These are phyloP conservation scores for Drosophila monieri DNA, from an alignment of 2,888 invertebrate genomes.

Conservation along the genomic window DNA sequence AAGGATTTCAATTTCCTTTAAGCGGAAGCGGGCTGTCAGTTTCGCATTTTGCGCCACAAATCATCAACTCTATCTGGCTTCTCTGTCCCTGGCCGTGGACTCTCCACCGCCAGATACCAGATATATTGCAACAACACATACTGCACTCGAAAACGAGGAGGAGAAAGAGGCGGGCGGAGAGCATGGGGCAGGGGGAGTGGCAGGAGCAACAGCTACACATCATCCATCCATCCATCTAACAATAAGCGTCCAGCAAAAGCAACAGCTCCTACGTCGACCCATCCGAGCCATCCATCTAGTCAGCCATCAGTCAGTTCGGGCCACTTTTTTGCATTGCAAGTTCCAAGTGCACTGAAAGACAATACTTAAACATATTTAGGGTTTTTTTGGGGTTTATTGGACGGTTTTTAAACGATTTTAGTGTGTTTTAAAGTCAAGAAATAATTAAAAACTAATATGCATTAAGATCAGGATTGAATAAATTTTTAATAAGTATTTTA, in stretches of 20 bases:
- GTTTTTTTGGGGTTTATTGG: not conserved
- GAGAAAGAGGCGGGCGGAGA: not conserved
- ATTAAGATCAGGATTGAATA: no score
- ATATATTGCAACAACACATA: slow-evolving; percentile 72
- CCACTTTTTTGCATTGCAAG: slow-evolving; percentile 35
- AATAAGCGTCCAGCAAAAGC: slow-evolving; percentile 63
- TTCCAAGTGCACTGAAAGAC: slow-evolving; percentile 12
- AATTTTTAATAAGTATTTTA: no score
- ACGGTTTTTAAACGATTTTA: not conserved
- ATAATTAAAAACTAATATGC: no score
- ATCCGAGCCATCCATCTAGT: slow-evolving; percentile 41
- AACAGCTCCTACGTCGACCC: slow-evolving; percentile 42
- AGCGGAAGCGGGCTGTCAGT: slow-evolving; percentile 73
- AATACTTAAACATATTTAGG: not conserved
- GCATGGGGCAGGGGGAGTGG: not conserved
- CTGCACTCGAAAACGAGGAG: slow-evolving; percentile 33
- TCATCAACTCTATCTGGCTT: slow-evolving; percentile 75
- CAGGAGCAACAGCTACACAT: slow-evolving; percentile 60
- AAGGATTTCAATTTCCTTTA: slow-evolving; percentile 80
- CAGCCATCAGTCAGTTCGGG: slow-evolving; percentile 38
- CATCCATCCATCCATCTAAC: slow-evolving; percentile 77
- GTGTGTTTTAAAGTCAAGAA: no score
- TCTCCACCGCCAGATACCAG: slow-evolving; percentile 16
- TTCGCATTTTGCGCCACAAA: slow-evolving; percentile 76
- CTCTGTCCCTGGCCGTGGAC: slow-evolving; percentile 41